These are phyloP conservation scores for Nemurella pictetii DNA, from an alignment of 2,888 invertebrate genomes.

Conservation along the genomic window DNA sequence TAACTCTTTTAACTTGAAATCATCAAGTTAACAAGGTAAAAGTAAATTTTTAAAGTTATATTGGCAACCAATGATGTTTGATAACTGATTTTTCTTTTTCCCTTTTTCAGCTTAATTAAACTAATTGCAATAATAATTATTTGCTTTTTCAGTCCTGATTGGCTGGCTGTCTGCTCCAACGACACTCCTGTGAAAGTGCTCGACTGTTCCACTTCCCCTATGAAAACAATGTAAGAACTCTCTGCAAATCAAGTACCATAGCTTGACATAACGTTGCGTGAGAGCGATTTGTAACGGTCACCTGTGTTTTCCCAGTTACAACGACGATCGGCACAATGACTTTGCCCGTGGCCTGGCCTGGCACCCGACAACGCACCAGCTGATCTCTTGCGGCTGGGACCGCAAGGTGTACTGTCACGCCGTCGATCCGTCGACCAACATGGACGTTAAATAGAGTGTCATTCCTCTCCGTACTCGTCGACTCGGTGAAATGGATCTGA, in stretches of 20 bases:
- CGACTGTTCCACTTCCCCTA: constrained; percentile 49
- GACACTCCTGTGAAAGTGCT: constrained; percentile 53
- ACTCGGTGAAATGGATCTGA: neutral
- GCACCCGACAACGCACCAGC: constrained; percentile 51
- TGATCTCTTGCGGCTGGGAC: constrained; percentile 65
- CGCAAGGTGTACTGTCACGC: constrained; percentile 54
- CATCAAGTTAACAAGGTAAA: too few relatives aligned
- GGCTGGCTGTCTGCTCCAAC: constrained; percentile 57
- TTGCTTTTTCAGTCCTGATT: constrained; percentile 44
- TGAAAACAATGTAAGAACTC: constrained; percentile 47
- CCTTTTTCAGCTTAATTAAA: too few relatives aligned
- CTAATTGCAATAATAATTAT: neutral
- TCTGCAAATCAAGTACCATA: neutral
- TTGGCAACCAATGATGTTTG: too few relatives aligned
- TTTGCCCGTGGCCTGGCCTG: constrained; percentile 62
- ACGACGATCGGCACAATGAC: constrained; percentile 55
- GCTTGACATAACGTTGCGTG: neutral
- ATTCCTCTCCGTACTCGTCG: neutral
- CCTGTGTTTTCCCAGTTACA: constrained; percentile 50
- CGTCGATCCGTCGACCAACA: constrained; percentile 40
- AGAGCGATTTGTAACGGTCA: neutral
- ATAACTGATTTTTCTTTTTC: too few relatives aligned
- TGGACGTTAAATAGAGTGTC: constrained; percentile 34
- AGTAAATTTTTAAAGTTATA: too few relatives aligned
- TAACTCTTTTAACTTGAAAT: too few relatives aligned